phyloP scores from a whole-genome alignment of 2,888 invertebrate genomes.

The Odiellus spinosus region DNA sequence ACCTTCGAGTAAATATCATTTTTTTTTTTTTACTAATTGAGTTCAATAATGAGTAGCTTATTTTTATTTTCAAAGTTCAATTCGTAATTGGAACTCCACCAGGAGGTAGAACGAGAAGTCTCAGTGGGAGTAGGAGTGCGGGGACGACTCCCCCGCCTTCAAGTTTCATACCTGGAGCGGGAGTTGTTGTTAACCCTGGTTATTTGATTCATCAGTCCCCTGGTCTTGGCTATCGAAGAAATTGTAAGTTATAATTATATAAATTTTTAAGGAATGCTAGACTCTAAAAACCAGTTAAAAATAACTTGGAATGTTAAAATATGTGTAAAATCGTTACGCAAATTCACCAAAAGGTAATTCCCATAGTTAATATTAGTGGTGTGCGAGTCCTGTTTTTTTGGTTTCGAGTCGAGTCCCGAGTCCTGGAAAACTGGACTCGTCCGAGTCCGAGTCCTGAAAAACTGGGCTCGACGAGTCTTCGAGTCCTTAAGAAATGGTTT shows the following conservation, averaged over 20 bases:
- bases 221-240: neutral
- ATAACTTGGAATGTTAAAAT: too few species aligned
- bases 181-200: neutral
- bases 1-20: conserved; percentile 23
- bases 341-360: too few species aligned
- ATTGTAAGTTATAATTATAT: neutral
- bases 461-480: too few species aligned
- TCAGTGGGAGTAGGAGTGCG: conserved; percentile 23
- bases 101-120: conserved; percentile 27
- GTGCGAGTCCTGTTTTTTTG: too few species aligned
- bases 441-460: too few species aligned
- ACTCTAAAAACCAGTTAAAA: neutral
- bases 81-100: conserved; percentile 64
- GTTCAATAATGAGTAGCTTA: too few species aligned
- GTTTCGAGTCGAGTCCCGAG: too few species aligned
- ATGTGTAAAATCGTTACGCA: too few species aligned
- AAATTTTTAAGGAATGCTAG: neutral
- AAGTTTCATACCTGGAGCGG: neutral
- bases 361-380: too few species aligned
- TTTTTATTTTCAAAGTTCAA: conserved; percentile 23
- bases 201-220: neutral
- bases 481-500: too few species aligned
- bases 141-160: conserved; percentile 48
- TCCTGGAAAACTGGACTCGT: too few species aligned
- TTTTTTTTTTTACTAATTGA: too few species aligned